Evolutionary conservation across 2,113 vertebrate species (phyloP).

Genomic region (Taxidea taxus): DNA sequence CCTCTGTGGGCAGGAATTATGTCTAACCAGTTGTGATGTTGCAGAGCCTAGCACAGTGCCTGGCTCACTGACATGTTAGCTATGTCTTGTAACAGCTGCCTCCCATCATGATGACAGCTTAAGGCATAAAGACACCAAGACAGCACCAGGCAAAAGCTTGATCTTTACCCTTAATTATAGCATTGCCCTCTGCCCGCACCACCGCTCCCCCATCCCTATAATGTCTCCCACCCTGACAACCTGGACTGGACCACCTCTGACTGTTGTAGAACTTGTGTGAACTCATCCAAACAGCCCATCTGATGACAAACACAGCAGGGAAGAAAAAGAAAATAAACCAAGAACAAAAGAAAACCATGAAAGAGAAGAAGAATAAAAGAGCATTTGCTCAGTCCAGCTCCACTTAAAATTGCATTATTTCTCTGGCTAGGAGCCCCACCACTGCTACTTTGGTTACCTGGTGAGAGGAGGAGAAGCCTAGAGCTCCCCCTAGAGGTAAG

Average conservation of each 20-base stretch:
- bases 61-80: neutral
- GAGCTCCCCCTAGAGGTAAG: constrained; percentile 56
- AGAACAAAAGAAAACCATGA: neutral
- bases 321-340: neutral
- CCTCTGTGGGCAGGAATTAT: neutral
- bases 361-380: neutral
- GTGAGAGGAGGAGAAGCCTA: neutral
- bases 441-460: neutral
- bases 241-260: neutral
- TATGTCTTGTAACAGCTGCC: neutral
- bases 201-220: neutral
- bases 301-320: neutral
- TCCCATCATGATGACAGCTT: neutral
- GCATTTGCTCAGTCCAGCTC: neutral
- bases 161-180: neutral
- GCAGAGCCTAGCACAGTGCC: neutral
- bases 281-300: neutral
- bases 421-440: neutral
- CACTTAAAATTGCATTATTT: neutral
- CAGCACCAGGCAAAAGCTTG: neutral
- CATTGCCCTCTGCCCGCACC: neutral
- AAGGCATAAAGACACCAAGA: constrained; percentile 16
- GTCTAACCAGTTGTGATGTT: neutral
- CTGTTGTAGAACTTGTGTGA: neutral
- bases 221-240: neutral